Evolutionary conservation across 2,113 vertebrate genomes (phyloP).

Genomic region (Amia ocellicauda): DNA sequence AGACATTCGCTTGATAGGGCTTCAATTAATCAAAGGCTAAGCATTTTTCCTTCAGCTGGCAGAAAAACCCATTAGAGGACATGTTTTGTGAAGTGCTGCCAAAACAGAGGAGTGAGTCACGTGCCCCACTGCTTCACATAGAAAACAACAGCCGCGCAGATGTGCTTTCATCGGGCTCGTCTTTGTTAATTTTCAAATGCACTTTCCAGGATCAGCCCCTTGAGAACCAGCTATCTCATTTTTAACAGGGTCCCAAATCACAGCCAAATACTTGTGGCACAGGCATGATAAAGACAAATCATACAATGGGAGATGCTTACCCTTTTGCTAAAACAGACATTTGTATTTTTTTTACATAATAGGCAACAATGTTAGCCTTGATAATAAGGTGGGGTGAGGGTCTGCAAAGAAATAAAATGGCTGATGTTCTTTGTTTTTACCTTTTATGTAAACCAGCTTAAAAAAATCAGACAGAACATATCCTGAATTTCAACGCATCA

Average conservation of each 20-base stretch:
- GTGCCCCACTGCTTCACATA: not conserved
- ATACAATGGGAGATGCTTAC: no score
- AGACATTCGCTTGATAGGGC: not conserved
- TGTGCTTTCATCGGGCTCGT: not conserved
- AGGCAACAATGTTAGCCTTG: no score
- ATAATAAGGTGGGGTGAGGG: no score
- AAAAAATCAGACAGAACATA: no score
- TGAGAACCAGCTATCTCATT: not conserved
- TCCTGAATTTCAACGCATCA: no score
- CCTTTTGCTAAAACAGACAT: no score
- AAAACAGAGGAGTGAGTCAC: not conserved
- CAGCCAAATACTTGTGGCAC: not conserved
- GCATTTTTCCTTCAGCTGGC: not conserved
- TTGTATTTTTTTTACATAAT: no score
- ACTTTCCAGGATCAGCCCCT: not conserved
- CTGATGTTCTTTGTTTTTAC: no score
- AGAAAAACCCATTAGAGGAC: slow-evolving; percentile 2
- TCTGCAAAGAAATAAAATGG: no score
- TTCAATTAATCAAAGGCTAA: not conserved
- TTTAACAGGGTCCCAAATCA: not conserved
- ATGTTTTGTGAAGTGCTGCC: not conserved
- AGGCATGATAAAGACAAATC: no score
- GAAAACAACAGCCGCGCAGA: not conserved
- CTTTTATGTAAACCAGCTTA: no score
- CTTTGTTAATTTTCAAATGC: not conserved